Conservation (phyloP, 2,888 invertebrate genomes). For the Hecatera dysodea region DNA sequence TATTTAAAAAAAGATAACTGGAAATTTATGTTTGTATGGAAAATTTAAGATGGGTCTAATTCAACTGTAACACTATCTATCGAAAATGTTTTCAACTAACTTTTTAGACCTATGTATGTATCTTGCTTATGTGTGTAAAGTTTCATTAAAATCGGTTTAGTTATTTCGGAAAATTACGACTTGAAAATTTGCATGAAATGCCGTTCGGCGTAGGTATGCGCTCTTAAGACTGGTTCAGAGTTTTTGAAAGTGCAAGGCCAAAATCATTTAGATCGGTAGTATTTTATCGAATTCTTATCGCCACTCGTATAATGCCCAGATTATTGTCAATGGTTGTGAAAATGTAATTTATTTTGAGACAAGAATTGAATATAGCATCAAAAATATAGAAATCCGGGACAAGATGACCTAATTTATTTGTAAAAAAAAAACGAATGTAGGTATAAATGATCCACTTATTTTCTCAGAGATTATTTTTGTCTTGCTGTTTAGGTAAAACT, state of each 20-base stretch:
- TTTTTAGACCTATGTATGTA: too few species aligned
- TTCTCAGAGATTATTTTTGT: conserved; percentile 2
- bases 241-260: neutral
- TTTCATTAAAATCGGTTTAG: too few species aligned
- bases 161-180: too few species aligned
- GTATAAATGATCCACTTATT: conserved; percentile 2
- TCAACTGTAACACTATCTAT: too few species aligned
- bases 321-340: conserved; percentile 27
- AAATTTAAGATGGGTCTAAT: too few species aligned
- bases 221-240: neutral
- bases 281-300: conserved; percentile 13
- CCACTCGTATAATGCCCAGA: conserved; percentile 6
- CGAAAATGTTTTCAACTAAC: too few species aligned
- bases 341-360: conserved; percentile 6
- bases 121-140: too few species aligned
- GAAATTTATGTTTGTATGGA: too few species aligned
- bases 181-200: too few species aligned
- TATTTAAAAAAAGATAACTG: too few species aligned
- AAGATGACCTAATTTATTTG: conserved; percentile 10
- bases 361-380: neutral
- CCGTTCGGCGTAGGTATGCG: too few species aligned
- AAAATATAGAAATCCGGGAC: neutral
- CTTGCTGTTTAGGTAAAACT: conserved; percentile 7
- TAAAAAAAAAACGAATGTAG: neutral
- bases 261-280: neutral